Evolutionary conservation across 2,888 invertebrate genomes (phyloP).

Genomic region (Callimorpha dominula): DNA sequence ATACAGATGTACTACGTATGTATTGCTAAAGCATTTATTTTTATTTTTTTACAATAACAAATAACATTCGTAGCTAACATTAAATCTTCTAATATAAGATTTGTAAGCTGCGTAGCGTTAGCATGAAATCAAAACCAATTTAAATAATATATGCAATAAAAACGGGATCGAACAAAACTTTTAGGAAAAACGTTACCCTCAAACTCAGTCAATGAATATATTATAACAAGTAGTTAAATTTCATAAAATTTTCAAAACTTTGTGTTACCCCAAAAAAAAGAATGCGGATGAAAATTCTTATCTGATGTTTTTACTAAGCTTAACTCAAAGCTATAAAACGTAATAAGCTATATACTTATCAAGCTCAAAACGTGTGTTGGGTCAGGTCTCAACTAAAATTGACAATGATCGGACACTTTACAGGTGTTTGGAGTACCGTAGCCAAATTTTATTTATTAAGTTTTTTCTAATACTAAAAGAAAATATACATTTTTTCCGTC

Average conservation of each 20-base stretch:
- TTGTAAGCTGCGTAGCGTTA: background rate
- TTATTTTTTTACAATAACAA: too few relatives aligned
- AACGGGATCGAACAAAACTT: slow-evolving; percentile 17
- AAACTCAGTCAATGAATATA: slow-evolving; percentile 51
- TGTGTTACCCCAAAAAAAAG: slow-evolving; percentile 43
- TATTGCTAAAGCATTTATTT: too few relatives aligned
- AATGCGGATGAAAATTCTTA: slow-evolving; percentile 50
- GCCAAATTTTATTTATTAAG: too few relatives aligned
- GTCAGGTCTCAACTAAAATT: too few relatives aligned
- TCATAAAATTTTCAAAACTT: slow-evolving; percentile 53
- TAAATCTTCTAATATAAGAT: background rate
- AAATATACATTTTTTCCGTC: too few relatives aligned
- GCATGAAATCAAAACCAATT: background rate
- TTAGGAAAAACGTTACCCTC: slow-evolving; percentile 29
- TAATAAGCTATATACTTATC: background rate
- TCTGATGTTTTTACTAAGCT: background rate
- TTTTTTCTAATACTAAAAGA: too few relatives aligned
- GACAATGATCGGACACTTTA: too few relatives aligned
- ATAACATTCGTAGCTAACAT: background rate
- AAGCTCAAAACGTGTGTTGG: too few relatives aligned
- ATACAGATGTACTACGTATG: too few relatives aligned
- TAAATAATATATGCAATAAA: slow-evolving; percentile 15
- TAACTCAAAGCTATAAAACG: background rate
- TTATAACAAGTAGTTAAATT: slow-evolving; percentile 41
- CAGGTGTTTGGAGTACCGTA: too few relatives aligned